Evolutionary conservation across 2,888 invertebrate species (phyloP).

Genomic region (Acleris literana): DNA sequence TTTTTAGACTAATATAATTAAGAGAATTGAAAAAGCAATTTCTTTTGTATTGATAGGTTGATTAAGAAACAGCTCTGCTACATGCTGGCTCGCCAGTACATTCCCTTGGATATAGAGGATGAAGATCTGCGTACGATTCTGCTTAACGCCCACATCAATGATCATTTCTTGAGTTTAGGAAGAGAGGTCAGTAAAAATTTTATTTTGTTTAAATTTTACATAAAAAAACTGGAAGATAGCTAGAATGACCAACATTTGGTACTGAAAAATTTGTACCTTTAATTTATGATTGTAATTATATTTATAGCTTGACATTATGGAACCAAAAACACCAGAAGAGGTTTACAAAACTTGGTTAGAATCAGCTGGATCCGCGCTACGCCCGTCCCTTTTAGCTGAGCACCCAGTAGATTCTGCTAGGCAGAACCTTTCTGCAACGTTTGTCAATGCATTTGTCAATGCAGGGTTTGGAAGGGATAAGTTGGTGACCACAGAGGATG

Average conservation of each 20-base stretch:
- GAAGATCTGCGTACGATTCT: constrained; percentile 95
- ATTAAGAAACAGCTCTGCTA: constrained; percentile 97
- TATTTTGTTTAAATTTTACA: background rate
- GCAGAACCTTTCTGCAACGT: constrained; percentile 98
- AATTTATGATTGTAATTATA: background rate
- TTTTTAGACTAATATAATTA: too few relatives aligned
- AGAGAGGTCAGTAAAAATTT: constrained; percentile 86
- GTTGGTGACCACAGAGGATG: constrained; percentile 93
- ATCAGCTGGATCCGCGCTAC: constrained; percentile 86
- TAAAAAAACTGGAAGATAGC: too few relatives aligned
- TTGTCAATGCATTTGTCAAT: constrained; percentile 99
- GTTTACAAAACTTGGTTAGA: constrained; percentile 99
- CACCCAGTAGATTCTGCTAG: constrained; percentile 96
- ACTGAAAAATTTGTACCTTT: background rate
- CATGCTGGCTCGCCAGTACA: constrained; percentile 97
- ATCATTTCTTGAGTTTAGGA: constrained; percentile 95
- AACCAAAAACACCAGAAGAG: constrained; percentile 99
- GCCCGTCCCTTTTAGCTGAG: constrained; percentile 88
- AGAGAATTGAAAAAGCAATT: too few relatives aligned
- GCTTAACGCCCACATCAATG: constrained; percentile 96
- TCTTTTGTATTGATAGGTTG: constrained; percentile 79
- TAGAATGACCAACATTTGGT: too few relatives aligned
- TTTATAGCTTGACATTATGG: constrained; percentile 95
- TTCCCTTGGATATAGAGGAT: constrained; percentile 92
- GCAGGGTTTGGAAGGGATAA: constrained; percentile 99